Percentiles rank a stretch among this genome's conserved stretches.
These are phyloP conservation scores for Ladona fulva DNA, from an alignment of 1,140 invertebrate genomes.

Conservation along the genomic window DNA sequence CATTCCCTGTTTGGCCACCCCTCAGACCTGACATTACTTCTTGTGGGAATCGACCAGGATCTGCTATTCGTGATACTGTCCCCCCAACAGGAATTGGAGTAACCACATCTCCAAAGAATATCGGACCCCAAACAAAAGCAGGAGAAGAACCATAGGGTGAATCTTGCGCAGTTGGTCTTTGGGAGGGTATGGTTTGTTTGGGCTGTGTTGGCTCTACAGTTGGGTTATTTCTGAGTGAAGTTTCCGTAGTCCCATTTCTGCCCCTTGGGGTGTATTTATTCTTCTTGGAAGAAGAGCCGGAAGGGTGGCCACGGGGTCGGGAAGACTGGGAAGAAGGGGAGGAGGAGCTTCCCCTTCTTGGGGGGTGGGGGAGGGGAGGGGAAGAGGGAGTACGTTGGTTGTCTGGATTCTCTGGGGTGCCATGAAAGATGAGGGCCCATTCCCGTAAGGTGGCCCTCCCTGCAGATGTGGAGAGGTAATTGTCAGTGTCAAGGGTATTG, in stretches of 20 bases:
- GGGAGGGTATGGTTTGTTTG: neutral
- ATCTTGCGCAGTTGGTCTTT: neutral
- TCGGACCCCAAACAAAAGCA: neutral
- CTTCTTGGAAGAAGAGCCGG: neutral
- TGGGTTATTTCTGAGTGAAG: neutral
- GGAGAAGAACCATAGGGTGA: neutral
- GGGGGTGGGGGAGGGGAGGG: neutral
- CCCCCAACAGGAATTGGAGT: neutral
- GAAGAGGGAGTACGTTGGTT: constrained; percentile 32
- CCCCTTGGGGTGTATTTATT: neutral
- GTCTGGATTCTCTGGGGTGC: constrained; percentile 63
- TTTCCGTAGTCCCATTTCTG: neutral
- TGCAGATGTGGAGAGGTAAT: constrained; percentile 32
- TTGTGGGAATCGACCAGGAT: neutral
- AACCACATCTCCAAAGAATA: neutral
- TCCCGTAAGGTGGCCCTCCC: constrained; percentile 80
- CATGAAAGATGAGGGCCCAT: constrained; percentile 84
- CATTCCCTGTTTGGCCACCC: neutral
- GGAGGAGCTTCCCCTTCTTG: neutral
- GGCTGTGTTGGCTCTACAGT: neutral
- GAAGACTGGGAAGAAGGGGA: neutral
- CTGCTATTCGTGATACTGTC: neutral
- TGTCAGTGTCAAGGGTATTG: too few species aligned
- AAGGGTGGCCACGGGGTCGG: neutral
- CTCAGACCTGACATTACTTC: neutral